Evolutionary conservation across 2,888 invertebrate genomes (phyloP).

Genomic region (Scaptomyza flava): DNA sequence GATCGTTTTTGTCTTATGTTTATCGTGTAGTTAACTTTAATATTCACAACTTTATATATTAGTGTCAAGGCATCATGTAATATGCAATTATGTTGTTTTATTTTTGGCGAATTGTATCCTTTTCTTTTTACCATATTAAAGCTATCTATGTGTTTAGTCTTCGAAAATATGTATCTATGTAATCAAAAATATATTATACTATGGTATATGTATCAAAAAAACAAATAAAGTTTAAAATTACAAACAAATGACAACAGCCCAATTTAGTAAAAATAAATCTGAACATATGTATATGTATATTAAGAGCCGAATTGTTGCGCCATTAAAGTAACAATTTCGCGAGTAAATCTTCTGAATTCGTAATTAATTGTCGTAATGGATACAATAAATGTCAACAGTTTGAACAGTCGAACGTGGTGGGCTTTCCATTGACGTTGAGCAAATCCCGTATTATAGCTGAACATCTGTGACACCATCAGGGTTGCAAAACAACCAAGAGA

Average conservation of each 20-base stretch:
- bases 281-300: background rate
- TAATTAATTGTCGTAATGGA: slow-evolving; percentile 62
- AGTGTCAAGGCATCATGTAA: slow-evolving; percentile 4
- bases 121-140: slow-evolving; percentile 17
- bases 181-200: slow-evolving; percentile 54
- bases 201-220: slow-evolving; percentile 40
- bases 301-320: slow-evolving; percentile 19
- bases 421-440: slow-evolving; percentile 74
- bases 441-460: slow-evolving; percentile 81
- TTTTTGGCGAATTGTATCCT: slow-evolving; percentile 40
- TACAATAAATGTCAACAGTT: slow-evolving; percentile 69
- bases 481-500: slow-evolving; percentile 70
- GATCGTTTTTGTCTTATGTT: slow-evolving; percentile 37
- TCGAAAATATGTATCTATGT: slow-evolving; percentile 11
- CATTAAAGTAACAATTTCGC: slow-evolving; percentile 39
- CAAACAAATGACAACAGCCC: slow-evolving; percentile 4
- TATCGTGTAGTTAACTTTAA: slow-evolving; percentile 35
- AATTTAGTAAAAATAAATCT: background rate
- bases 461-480: slow-evolving; percentile 76
- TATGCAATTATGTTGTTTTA: slow-evolving; percentile 11
- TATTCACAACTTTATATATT: slow-evolving; percentile 22
- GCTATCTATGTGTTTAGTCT: slow-evolving; percentile 1
- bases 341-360: slow-evolving; percentile 50
- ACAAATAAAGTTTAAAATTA: background rate
- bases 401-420: slow-evolving; percentile 61